Percentiles rank a stretch among this genome's conserved stretches.
Evolutionary conservation across 2,888 invertebrate genomes (phyloP).

Genomic region (Xestia ashworthii): DNA sequence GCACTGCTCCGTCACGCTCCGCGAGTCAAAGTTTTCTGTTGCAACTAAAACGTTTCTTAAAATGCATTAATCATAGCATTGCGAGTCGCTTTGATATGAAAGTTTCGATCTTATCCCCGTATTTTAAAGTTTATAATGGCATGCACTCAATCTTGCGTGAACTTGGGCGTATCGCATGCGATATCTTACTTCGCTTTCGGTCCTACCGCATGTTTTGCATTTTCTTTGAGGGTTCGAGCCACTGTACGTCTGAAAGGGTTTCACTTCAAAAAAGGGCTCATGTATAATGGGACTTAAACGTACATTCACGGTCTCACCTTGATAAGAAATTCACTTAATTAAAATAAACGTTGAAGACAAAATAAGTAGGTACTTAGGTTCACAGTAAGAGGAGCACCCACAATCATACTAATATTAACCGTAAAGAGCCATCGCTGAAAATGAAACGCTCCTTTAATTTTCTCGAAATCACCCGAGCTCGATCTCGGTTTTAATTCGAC

Average conservation of each 20-base stretch:
- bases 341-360: conserved; percentile 81
- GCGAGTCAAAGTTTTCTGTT: conserved; percentile 83
- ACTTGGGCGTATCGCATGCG: conserved; percentile 75
- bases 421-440: conserved; percentile 83
- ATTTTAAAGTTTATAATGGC: conserved; percentile 77
- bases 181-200: conserved; percentile 71
- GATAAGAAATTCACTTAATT: conserved; percentile 80
- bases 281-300: conserved; percentile 55
- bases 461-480: conserved; percentile 84
- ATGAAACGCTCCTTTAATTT: conserved; percentile 88
- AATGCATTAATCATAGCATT: conserved; percentile 85
- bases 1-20: conserved; percentile 78
- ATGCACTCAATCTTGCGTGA: conserved; percentile 73
- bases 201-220: conserved; percentile 75
- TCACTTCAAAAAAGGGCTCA: conserved; percentile 54
- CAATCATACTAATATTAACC: conserved; percentile 88
- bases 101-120: conserved; percentile 77
- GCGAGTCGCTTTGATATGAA: conserved; percentile 69
- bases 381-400: conserved; percentile 75
- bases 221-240: conserved; percentile 76
- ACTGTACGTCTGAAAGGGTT: conserved; percentile 65
- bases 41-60: conserved; percentile 84
- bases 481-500: conserved; percentile 88
- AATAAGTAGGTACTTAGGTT: conserved; percentile 79
- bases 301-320: conserved; percentile 63